Conservation (phyloP, 2,113 vertebrate species). For the Elephas maximus region DNA sequence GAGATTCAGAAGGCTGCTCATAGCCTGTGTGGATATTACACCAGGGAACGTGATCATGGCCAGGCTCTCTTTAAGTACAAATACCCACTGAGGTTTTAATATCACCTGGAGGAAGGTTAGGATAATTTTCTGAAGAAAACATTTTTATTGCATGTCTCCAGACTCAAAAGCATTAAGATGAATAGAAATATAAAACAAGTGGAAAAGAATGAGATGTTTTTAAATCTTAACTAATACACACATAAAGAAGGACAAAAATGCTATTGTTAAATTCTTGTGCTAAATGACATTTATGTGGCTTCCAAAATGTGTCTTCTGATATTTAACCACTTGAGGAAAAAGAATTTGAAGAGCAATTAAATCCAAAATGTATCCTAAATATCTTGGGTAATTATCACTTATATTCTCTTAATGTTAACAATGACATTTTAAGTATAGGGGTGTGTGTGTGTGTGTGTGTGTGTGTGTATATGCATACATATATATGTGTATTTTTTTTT, state of each 20-base stretch:
- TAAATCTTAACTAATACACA: neutral
- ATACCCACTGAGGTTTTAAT: neutral
- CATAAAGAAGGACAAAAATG: neutral
- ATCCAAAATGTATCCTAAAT: neutral
- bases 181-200: neutral
- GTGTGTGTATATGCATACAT: too few species aligned
- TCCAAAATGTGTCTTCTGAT: neutral
- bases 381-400: neutral
- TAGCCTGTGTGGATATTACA: neutral
- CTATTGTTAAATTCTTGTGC: neutral
- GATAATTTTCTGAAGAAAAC: neutral
- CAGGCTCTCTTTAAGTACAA: neutral
- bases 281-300: neutral
- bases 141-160: slow-evolving; percentile 34
- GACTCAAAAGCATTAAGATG: neutral
- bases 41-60: neutral
- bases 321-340: neutral
- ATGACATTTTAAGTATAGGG: neutral
- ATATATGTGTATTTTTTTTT: too few species aligned
- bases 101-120: neutral
- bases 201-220: neutral
- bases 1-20: neutral
- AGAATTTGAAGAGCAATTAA: slow-evolving; percentile 25
- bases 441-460: too few species aligned
- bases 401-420: neutral